Base-by-base conservation (phyloP, 2,888 invertebrate species). In the Erebia ligea region DNA sequence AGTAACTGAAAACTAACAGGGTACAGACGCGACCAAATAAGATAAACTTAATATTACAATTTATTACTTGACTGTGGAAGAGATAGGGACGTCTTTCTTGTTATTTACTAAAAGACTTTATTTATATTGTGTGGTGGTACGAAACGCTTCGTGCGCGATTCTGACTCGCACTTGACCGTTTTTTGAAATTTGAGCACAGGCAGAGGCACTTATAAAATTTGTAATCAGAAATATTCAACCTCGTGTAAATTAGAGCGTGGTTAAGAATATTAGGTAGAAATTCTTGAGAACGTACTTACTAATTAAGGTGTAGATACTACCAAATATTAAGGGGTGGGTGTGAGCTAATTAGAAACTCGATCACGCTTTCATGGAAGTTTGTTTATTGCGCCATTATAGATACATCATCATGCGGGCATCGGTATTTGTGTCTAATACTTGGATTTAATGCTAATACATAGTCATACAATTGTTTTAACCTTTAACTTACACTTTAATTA, bases 271-370 rank as follows among this genome's bases (percentile, higher is more conserved):
- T n/a, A n/a, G 17, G 4, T 40, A 59, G 59, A 40, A 40, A 40
- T 59, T 42, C 4, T 40, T 17, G 45, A 45, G 10, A 11, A 45
- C 13, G 40, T 42, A 17, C 17, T 45, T 6, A 15, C 25, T 58
- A 34, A 58, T 42, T 40, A 42, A 45, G 17, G 17, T 17, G 54
- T 54, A 52, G 50, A 6, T 59, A 13, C 34, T 42, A 42, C 13
- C 19, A 17, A 61, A 61, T 45, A 61, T 61, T 45, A 45, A 13
- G 45, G 45, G 42, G 19, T 3, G 45, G 42, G 17, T 45, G 45
- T 61, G 8, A 56, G 42, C 54, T 65, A 65, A 65, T 65, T 65
- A 56, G 17, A 54, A 65, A 65, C 56, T 65, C 54, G 56, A 65
- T 65, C 65, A 65, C 65, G 54, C 42, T 19, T 42, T 19, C 40